phyloP scores from a whole-genome alignment of 2,797 vertebrate genomes.

The Crocodylus rhombifer region DNA sequence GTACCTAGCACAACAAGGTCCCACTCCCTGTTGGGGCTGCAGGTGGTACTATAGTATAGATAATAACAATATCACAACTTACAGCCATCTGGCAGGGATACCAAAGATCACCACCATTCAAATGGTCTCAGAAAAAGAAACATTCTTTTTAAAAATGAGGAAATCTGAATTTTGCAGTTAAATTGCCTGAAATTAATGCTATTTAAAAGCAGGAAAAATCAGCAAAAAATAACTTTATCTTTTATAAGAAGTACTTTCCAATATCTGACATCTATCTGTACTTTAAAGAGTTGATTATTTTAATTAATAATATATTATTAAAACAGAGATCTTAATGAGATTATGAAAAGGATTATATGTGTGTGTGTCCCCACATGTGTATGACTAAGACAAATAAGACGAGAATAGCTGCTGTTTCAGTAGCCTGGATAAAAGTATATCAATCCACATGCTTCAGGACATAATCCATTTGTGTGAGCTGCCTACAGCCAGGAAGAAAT shows the following conservation, averaged over 20 bases:
- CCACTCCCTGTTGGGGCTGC: slow-evolving; percentile 15
- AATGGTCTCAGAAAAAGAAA: slow-evolving; percentile 26
- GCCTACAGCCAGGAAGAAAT: slow-evolving; percentile 1
- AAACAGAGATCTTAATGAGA: slow-evolving; percentile 57
- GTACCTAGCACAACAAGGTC: background rate
- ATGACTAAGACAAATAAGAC: slow-evolving; percentile 6
- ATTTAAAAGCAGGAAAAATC: slow-evolving; percentile 58
- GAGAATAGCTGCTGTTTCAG: slow-evolving; percentile 25
- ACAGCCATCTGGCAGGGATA: background rate
- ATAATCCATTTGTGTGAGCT: slow-evolving; percentile 11
- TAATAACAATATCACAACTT: background rate
- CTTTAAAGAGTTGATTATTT: slow-evolving; percentile 72
- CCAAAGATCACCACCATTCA: background rate
- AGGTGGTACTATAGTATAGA: slow-evolving; percentile 12
- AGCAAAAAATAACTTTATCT: slow-evolving; percentile 30
- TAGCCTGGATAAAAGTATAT: slow-evolving; percentile 21
- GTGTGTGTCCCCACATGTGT: background rate
- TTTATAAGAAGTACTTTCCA: slow-evolving; percentile 49
- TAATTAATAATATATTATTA: slow-evolving; percentile 68
- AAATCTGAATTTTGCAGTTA: slow-evolving; percentile 37
- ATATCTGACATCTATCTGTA: slow-evolving; percentile 66
- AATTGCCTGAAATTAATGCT: slow-evolving; percentile 54
- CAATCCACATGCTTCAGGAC: slow-evolving; percentile 15
- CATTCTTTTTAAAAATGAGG: slow-evolving; percentile 34
- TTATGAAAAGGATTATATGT: slow-evolving; percentile 47